Percentiles rank a stretch among this genome's conserved stretches.
Evolutionary conservation across 2,113 vertebrate genomes (phyloP).

Genomic region (Kobus ellipsiprymnus): DNA sequence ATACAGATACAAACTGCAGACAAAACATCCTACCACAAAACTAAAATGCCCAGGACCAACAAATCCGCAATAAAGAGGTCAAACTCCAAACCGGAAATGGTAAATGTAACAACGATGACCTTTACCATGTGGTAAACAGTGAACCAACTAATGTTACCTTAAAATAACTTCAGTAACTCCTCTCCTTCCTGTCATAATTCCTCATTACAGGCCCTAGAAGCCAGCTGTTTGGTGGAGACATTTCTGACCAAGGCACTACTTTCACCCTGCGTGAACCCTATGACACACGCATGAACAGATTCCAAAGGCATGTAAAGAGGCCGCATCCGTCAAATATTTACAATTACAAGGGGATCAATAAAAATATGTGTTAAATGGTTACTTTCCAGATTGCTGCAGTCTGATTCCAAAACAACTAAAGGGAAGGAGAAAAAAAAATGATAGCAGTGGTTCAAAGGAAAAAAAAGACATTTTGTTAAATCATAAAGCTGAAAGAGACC

Average conservation of each 20-base stretch:
- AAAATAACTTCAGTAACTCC: conserved; percentile 45
- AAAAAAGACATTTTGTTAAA: conserved; percentile 14
- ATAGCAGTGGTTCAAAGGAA: conserved; percentile 49
- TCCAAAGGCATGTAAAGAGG: conserved; percentile 51
- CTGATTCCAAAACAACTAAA: conserved; percentile 60
- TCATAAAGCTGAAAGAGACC: neutral
- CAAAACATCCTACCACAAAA: conserved; percentile 69
- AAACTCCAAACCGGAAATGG: conserved; percentile 65
- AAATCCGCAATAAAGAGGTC: conserved; percentile 63
- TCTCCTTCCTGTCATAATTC: conserved; percentile 5
- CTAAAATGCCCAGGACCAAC: conserved; percentile 51
- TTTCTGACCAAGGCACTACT: conserved; percentile 14
- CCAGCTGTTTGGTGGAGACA: neutral
- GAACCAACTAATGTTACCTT: conserved; percentile 64
- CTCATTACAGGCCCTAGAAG: neutral
- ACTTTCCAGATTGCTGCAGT: conserved; percentile 63
- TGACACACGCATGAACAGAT: neutral
- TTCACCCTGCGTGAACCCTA: neutral
- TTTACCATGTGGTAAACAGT: neutral
- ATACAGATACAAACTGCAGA: conserved; percentile 50
- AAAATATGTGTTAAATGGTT: conserved; percentile 58
- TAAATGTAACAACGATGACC: conserved; percentile 39
- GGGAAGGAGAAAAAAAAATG: conserved; percentile 52
- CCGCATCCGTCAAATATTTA: conserved; percentile 70
- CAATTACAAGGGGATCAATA: conserved; percentile 66